A percentile compares a stretch with the other conserved stretches of the same genome.
phyloP scores from a whole-genome alignment of 35 echinoderm and acorn worm species.

The Strongylocentrotus purpuratus region DNA sequence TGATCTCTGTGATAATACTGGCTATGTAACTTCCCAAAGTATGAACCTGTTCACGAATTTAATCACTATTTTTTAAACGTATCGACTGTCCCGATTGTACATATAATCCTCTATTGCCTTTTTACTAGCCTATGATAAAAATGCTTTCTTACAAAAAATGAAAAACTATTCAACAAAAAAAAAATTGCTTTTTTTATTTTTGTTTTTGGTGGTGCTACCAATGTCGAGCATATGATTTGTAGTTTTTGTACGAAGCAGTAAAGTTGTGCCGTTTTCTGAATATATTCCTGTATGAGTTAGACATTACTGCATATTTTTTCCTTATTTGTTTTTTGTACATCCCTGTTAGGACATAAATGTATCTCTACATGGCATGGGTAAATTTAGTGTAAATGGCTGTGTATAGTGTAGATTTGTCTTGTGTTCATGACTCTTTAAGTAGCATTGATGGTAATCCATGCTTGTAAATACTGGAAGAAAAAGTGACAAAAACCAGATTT shows the following conservation, averaged over 20 bases:
- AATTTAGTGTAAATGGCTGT: slow-evolving; percentile 44
- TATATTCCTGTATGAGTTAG: slow-evolving; percentile 51
- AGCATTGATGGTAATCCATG: slow-evolving; percentile 42
- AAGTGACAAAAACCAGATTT: slow-evolving; percentile 52
- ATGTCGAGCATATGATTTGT: slow-evolving; percentile 39
- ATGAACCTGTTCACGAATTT: background rate
- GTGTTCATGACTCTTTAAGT: slow-evolving; percentile 31
- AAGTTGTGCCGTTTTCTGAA: slow-evolving; percentile 52
- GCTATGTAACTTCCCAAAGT: background rate
- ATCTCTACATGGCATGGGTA: slow-evolving; percentile 39
- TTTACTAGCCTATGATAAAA: slow-evolving; percentile 47
- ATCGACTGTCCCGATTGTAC: slow-evolving; percentile 34
- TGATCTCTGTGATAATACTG: background rate
- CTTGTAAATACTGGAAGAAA: slow-evolving; percentile 40
- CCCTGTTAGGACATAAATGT: slow-evolving; percentile 13
- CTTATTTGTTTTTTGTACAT: slow-evolving; percentile 38
- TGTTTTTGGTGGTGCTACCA: slow-evolving; percentile 45
- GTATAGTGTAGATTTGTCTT: slow-evolving; percentile 56
- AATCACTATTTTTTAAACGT: slow-evolving; percentile 43
- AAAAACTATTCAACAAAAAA: slow-evolving; percentile 30
- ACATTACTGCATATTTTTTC: slow-evolving; percentile 48
- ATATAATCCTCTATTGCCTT: slow-evolving; percentile 41
- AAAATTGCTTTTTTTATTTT: slow-evolving; percentile 35
- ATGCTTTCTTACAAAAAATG: slow-evolving; percentile 39
- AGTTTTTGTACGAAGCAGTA: slow-evolving; percentile 52